A percentile compares a stretch with the other conserved stretches of the same genome.
Conservation (phyloP, 2,113 vertebrate genomes). For the Amazona vittata region DNA sequence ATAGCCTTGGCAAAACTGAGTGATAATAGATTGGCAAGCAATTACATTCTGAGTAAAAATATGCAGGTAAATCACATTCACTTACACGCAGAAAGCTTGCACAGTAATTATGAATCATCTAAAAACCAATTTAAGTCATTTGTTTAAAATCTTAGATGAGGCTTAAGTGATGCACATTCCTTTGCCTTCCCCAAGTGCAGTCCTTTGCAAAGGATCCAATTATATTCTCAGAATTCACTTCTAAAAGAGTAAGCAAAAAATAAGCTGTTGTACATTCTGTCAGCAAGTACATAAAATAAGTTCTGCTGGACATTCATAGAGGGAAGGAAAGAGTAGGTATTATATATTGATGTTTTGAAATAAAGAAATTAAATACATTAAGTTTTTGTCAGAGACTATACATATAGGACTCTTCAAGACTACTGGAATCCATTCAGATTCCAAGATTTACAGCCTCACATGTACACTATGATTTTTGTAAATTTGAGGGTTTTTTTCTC, state of each 20-base stretch:
- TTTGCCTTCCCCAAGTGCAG: not conserved
- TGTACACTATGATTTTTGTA: not conserved
- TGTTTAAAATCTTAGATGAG: slow-evolving; percentile 23
- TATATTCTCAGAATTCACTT: not conserved
- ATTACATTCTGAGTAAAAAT: slow-evolving; percentile 22
- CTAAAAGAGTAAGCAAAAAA: not conserved
- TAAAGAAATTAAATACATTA: not conserved
- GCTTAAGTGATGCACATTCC: not conserved
- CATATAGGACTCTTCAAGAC: not conserved
- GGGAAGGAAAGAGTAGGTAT: not conserved
- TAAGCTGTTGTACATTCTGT: not conserved
- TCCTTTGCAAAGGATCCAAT: not conserved
- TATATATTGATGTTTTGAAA: not conserved
- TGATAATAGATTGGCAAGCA: slow-evolving; percentile 26
- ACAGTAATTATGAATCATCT: slow-evolving; percentile 22
- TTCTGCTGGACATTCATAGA: not conserved
- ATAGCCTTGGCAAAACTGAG: not conserved
- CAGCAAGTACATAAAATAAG: not conserved
- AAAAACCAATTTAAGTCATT: slow-evolving; percentile 10
- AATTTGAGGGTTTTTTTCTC: not conserved
- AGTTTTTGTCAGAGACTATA: not conserved
- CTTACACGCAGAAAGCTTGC: not conserved
- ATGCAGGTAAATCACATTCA: slow-evolving; percentile 44
- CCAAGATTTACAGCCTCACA: not conserved
- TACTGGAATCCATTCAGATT: not conserved